Evolutionary conservation across 2,113 vertebrate species (phyloP).

Genomic region (Halcyon senegalensis): DNA sequence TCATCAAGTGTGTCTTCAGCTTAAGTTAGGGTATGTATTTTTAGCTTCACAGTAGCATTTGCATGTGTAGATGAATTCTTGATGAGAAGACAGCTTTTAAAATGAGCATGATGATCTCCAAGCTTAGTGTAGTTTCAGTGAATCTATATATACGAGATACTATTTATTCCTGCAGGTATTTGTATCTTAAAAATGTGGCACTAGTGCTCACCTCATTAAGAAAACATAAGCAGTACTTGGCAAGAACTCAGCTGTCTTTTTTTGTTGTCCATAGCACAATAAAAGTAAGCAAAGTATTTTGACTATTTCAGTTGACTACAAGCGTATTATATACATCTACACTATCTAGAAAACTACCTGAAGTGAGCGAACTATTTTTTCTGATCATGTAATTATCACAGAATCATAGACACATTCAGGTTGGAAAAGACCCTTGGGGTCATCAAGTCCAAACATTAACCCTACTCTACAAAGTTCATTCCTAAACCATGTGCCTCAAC

Average conservation of each 20-base stretch:
- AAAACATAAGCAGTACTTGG: background rate
- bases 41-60: background rate
- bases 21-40: background rate
- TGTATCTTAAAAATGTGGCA: background rate
- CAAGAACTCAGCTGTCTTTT: background rate
- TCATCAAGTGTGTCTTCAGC: background rate
- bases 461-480: no score
- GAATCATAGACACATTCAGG: no score
- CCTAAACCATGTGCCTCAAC: no score
- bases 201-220: background rate
- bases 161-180: background rate
- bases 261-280: background rate
- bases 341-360: background rate
- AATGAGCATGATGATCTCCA: background rate
- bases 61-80: background rate
- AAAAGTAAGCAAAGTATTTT: background rate
- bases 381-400: background rate
- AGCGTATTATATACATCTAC: background rate
- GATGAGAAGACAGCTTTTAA: background rate
- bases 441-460: no score
- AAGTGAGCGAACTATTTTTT: background rate
- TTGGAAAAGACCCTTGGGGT: no score
- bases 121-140: background rate
- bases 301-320: background rate
- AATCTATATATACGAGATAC: background rate